phyloP scores from a whole-genome alignment of 2,113 vertebrate species.

The Psophia crepitans region DNA sequence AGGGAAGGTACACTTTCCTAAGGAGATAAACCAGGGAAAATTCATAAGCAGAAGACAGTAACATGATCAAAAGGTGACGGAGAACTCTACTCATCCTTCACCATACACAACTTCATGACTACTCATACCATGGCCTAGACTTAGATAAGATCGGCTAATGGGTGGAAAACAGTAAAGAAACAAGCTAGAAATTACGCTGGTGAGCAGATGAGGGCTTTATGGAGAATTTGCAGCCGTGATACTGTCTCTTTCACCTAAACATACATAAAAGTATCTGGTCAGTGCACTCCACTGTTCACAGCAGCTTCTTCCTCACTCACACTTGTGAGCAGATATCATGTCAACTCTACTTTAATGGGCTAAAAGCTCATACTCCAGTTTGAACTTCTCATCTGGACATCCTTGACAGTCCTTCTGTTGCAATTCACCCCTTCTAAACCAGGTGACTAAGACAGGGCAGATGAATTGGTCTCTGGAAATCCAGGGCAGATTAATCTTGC shows the following conservation, averaged over 20 bases:
- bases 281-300: neutral
- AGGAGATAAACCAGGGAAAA: neutral
- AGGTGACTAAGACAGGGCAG: neutral
- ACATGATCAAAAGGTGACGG: neutral
- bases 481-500: neutral
- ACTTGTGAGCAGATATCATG: neutral
- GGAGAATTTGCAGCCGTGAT: neutral
- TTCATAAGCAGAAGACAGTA: neutral
- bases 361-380: neutral
- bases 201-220: neutral
- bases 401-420: neutral
- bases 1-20: neutral
- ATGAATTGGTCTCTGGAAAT: neutral
- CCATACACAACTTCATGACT: neutral
- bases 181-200: neutral
- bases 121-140: neutral
- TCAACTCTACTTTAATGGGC: neutral
- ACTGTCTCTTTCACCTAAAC: neutral
- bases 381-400: neutral
- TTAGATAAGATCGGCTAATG: neutral
- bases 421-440: neutral
- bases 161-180: neutral
- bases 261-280: neutral
- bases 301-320: neutral
- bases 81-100: neutral